Conservation (phyloP, 1,140 invertebrate species). For the Battus philenor region DNA sequence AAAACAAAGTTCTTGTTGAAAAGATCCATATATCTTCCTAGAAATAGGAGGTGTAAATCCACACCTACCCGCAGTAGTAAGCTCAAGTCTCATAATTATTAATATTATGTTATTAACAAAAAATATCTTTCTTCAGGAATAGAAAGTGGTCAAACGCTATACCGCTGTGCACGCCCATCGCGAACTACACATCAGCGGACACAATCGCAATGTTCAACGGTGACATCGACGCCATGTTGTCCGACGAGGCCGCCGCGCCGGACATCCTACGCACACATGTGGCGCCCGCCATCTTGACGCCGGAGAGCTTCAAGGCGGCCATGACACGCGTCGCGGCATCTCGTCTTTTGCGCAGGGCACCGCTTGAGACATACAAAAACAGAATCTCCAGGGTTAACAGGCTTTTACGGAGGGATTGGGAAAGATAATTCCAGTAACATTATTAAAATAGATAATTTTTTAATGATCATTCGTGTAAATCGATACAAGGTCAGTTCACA, state of each 20-base stretch:
- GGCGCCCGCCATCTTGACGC: constrained; percentile 61
- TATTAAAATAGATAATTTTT: constrained; percentile 6
- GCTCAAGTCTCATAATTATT: too few relatives aligned
- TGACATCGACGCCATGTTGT: constrained; percentile 70
- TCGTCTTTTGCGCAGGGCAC: constrained; percentile 41
- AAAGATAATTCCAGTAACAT: constrained; percentile 51
- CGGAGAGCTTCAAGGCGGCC: constrained; percentile 59
- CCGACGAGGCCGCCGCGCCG: constrained; percentile 51
- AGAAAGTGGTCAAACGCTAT: constrained; percentile 91
- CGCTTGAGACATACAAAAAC: constrained; percentile 57
- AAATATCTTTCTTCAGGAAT: too few relatives aligned
- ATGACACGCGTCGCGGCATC: constrained; percentile 61
- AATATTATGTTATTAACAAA: too few relatives aligned
- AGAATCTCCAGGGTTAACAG: constrained; percentile 58
- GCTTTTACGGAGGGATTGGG: constrained; percentile 50
- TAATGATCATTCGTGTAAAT: too few relatives aligned
- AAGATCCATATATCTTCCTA: too few relatives aligned
- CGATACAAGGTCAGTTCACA: too few relatives aligned
- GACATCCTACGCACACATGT: constrained; percentile 57
- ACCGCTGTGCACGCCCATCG: constrained; percentile 78
- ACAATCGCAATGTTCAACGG: constrained; percentile 52
- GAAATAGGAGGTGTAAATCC: too few relatives aligned
- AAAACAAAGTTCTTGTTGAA: too few relatives aligned
- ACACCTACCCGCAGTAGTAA: too few relatives aligned
- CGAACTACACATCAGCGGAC: constrained; percentile 54